These are phyloP conservation scores for Sphinx pinastri DNA, from an alignment of 2,888 invertebrate genomes.

Conservation along the genomic window DNA sequence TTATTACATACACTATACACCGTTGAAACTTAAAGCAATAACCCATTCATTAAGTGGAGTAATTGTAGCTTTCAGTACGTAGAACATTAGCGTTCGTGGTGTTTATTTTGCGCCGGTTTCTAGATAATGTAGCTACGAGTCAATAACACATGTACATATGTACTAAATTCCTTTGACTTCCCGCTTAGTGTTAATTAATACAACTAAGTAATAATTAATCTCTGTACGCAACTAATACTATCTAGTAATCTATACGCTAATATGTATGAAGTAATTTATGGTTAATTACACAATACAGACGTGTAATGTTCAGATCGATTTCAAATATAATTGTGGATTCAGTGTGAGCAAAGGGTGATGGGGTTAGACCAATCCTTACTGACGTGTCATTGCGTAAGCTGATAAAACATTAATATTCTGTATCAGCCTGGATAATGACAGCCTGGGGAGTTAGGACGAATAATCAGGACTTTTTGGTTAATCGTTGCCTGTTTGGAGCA, in stretches of 20 bases:
- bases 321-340: background rate
- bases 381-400: too few species aligned
- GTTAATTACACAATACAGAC: background rate
- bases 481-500: background rate
- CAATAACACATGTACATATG: constrained; percentile 31
- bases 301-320: background rate
- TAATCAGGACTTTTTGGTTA: too few species aligned
- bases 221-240: background rate
- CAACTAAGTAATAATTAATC: constrained; percentile 19
- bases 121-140: constrained; percentile 34
- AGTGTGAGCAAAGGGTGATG: background rate
- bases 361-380: too few species aligned
- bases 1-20: constrained; percentile 45
- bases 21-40: constrained; percentile 47
- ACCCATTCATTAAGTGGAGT: constrained; percentile 46
- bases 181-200: constrained; percentile 18
- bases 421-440: too few species aligned
- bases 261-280: background rate
- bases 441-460: too few species aligned
- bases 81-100: constrained; percentile 31
- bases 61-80: constrained; percentile 42
- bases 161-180: constrained; percentile 14
- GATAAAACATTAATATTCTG: too few species aligned
- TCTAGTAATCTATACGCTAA: background rate
- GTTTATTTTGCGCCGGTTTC: constrained; percentile 28